These are phyloP conservation scores for Rhopalosiphum maidis DNA, from an alignment of 1,140 invertebrate species.

Conservation along the genomic window DNA sequence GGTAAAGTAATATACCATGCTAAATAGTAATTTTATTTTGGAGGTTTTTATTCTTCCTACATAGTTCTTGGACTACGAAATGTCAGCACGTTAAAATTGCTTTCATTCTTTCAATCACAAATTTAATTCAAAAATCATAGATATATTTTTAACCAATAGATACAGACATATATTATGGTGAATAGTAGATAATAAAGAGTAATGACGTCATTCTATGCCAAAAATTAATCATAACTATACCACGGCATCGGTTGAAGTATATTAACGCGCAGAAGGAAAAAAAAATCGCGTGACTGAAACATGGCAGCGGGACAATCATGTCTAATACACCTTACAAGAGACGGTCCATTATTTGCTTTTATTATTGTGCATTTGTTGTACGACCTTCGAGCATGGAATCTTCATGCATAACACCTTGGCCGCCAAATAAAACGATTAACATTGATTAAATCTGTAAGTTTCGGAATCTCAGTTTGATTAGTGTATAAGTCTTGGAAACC, in stretches of 20 bases:
- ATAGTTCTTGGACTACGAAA: not conserved
- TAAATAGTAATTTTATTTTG: too few species aligned
- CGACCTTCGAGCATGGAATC: not conserved
- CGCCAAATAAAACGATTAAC: not conserved
- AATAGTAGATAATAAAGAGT: not conserved
- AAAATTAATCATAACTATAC: not conserved
- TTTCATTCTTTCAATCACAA: not conserved
- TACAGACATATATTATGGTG: not conserved
- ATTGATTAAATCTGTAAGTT: not conserved
- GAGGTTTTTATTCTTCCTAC: not conserved
- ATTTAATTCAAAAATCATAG: not conserved
- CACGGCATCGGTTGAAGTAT: too few species aligned
- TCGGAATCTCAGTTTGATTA: not conserved
- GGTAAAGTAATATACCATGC: not conserved
- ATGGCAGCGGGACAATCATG: not conserved
- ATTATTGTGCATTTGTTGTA: not conserved
- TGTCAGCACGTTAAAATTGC: not conserved
- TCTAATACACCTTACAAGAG: not conserved
- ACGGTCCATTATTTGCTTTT: not conserved
- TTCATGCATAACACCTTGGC: not conserved
- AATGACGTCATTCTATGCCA: not conserved
- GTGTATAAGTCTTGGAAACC: too few species aligned
- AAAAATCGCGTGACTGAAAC: slow-evolving; percentile 29
- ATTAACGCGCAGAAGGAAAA: not conserved
- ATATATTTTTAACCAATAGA: not conserved